Evolutionary conservation across 2,113 vertebrate species (phyloP).

Genomic region (Bagarius yarrelli): DNA sequence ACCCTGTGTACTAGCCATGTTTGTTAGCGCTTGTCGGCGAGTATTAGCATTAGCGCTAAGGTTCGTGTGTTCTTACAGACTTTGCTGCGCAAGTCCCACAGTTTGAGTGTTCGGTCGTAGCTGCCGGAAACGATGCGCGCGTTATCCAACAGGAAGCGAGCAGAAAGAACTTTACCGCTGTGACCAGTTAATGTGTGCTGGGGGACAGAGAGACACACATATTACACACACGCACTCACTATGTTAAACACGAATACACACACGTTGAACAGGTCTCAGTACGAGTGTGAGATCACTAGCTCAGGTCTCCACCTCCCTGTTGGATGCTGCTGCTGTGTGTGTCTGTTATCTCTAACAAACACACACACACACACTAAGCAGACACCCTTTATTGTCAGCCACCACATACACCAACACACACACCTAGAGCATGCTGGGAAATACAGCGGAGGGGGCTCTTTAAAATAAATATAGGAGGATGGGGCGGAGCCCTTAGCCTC

Average conservation of each 20-base stretch:
- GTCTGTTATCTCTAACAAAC: slow-evolving; percentile 44
- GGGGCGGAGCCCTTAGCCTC: slow-evolving; percentile 53
- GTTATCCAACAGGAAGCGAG: slow-evolving; percentile 94
- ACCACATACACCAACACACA: slow-evolving; percentile 51
- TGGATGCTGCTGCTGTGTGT: slow-evolving; percentile 44
- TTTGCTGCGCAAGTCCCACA: slow-evolving; percentile 99
- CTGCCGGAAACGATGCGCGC: slow-evolving; percentile 95
- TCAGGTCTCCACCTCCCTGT: slow-evolving; percentile 55
- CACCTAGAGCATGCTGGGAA: slow-evolving; percentile 62
- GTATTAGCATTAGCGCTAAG: background rate
- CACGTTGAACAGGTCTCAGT: slow-evolving; percentile 61
- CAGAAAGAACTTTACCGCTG: slow-evolving; percentile 93
- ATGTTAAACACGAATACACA: background rate
- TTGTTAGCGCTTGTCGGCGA: background rate
- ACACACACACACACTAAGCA: slow-evolving; percentile 39
- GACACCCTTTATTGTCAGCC: slow-evolving; percentile 61
- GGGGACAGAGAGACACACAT: slow-evolving; percentile 13
- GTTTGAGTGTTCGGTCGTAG: slow-evolving; percentile 95
- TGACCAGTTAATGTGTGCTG: slow-evolving; percentile 97
- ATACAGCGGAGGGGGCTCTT: slow-evolving; percentile 47
- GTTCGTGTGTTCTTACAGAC: slow-evolving; percentile 81
- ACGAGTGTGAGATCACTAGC: slow-evolving; percentile 59
- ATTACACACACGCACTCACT: background rate
- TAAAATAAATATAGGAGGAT: too few species aligned
- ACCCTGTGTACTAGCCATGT: background rate